Evolutionary conservation across 1,140 invertebrate genomes (phyloP), one percentile per base, ranked within the genome.

Genomic region (Trichonephila clavipes): DNA sequence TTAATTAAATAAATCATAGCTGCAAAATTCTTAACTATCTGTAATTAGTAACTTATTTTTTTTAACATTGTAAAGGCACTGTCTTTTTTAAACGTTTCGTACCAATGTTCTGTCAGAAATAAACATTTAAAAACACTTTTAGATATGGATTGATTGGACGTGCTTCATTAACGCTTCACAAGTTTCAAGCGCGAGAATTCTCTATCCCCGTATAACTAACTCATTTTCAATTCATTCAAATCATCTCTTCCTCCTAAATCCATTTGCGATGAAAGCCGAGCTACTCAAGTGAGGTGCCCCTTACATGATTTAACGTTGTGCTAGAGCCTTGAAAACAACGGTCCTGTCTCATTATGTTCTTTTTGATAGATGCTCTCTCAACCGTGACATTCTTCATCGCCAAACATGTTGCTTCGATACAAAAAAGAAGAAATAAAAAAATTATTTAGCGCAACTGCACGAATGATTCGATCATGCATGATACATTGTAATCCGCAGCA

Each of bases 271-370:
- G 18, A 21, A 62, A 62, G 61, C 61, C 61, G 28, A 77, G 40
- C 28, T 28, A 77, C 28, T 40, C 14, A 40, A 77, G 72, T 77
- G 72, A 77, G 72, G 72, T 77, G 72, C 72, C 72, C 72, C 34
- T 4, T 18, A 51, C 51, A 51, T 5, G 51, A 51, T 51, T 51
- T 51, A 51, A 3, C 51, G 51, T 51, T 51, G 51, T 51, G 51
- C 51, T 5, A 18, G 14, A 77, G 18, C 72, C 72, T 77, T 77
- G 69, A 77, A 34, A 77, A 77, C 69, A 77, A 77, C 72, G 72
- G 72, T 34, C 72, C 72, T 18, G 24, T 77, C 72, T 40, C 18
- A 16, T 18, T 0, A 19, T 19, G 5, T 21, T 64, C 62, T 64
- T 64, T 64, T 21, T 21, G 14, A 21, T 7, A 4, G 5, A 1